These are phyloP conservation scores for Adelosebastes latens DNA, from an alignment of 2,797 vertebrate genomes.

Conservation along the genomic window DNA sequence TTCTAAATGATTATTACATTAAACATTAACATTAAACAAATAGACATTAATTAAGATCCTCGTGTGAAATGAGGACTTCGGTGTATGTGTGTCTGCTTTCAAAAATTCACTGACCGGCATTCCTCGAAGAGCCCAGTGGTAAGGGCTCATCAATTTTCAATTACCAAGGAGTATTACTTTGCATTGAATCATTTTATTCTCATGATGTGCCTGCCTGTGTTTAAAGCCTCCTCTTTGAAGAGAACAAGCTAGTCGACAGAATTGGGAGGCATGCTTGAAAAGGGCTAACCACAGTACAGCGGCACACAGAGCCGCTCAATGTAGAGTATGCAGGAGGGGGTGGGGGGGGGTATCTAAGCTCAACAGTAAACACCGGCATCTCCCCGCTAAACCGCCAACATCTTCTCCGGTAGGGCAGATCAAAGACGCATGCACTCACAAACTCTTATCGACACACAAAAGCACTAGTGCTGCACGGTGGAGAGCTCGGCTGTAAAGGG, in stretches of 20 bases:
- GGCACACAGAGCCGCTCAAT: conserved; percentile 37
- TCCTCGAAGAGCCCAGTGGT: conserved; percentile 21
- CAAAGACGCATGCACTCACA: conserved; percentile 80
- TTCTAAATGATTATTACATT: neutral
- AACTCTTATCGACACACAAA: conserved; percentile 84
- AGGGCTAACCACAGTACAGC: conserved; percentile 52
- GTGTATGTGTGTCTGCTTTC: conserved; percentile 1
- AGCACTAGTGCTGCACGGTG: conserved; percentile 62
- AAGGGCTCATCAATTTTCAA: conserved; percentile 68
- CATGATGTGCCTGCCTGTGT: conserved; percentile 46
- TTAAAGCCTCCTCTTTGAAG: conserved; percentile 62
- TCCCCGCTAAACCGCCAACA: conserved; percentile 78
- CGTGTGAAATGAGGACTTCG: conserved; percentile 18
- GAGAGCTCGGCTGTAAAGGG: conserved; percentile 77
- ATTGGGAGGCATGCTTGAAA: conserved; percentile 64
- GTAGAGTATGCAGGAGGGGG: conserved; percentile 18
- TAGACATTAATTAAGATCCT: conserved; percentile 20
- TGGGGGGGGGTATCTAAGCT: conserved; percentile 70
- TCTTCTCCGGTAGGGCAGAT: conserved; percentile 81
- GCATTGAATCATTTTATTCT: conserved; percentile 66
- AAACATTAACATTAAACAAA: neutral
- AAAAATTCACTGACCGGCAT: conserved; percentile 43
- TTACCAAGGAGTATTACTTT: conserved; percentile 68
- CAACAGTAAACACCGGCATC: conserved; percentile 77
- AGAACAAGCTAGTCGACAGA: conserved; percentile 64